A percentile compares a stretch with the other conserved stretches of the same genome.
These are phyloP conservation scores for Rhynchonema sp. DNA, from an alignment of 2,888 invertebrate genomes.

Conservation along the genomic window DNA sequence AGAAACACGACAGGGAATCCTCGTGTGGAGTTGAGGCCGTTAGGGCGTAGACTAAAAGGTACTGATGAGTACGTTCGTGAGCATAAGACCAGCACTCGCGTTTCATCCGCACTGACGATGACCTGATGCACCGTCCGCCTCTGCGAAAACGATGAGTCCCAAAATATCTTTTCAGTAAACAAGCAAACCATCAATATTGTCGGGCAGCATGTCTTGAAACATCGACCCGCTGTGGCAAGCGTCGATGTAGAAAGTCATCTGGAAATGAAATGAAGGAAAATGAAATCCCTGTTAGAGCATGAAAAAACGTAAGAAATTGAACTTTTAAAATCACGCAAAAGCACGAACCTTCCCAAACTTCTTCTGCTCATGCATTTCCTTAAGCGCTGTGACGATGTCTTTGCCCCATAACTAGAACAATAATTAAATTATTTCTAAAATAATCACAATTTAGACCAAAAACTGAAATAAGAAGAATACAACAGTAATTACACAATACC, in stretches of 20 bases:
- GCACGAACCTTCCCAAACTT: not conserved
- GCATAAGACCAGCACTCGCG: no score
- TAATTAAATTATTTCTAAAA: no score
- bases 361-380: not conserved
- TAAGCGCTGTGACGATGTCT: no score
- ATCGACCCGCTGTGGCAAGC: not conserved
- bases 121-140: no score
- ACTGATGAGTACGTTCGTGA: no score
- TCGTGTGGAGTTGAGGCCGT: not conserved
- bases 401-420: no score
- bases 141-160: no score
- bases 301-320: not conserved
- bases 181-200: not conserved
- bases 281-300: not conserved
- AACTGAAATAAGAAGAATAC: no score
- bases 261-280: not conserved
- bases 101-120: no score
- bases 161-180: no score
- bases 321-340: not conserved
- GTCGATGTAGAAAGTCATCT: not conserved
- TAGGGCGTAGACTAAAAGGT: not conserved
- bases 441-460: no score
- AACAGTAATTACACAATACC: no score
- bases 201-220: not conserved
- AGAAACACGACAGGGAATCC: not conserved